These are phyloP conservation scores for Alca torda DNA, from an alignment of 2,797 vertebrate species.

Conservation along the genomic window DNA sequence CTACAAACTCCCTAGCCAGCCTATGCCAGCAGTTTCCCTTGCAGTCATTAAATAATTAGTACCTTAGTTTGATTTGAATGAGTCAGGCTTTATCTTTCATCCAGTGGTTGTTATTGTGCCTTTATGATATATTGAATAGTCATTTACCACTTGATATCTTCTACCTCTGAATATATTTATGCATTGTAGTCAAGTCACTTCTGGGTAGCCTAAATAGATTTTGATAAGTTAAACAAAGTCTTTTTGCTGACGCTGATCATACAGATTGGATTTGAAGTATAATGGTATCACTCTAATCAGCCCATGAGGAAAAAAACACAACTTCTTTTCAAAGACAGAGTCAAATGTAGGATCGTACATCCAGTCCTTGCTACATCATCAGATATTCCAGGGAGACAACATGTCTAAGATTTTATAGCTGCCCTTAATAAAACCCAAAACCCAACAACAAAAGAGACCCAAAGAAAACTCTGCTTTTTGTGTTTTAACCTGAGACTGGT, in stretches of 20 bases:
- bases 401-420: neutral
- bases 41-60: conserved; percentile 35
- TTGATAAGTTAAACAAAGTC: conserved; percentile 38
- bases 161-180: conserved; percentile 18
- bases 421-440: neutral
- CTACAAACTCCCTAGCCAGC: neutral
- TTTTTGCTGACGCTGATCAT: conserved; percentile 24
- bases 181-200: neutral
- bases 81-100: neutral
- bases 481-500: neutral
- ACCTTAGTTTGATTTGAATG: neutral
- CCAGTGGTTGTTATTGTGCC: neutral
- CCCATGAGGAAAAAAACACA: neutral
- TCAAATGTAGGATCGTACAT: neutral
- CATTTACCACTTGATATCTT: neutral
- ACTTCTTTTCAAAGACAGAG: neutral
- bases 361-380: neutral
- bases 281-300: conserved; percentile 15
- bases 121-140: neutral
- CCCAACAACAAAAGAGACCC: neutral
- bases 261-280: conserved; percentile 26
- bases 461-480: neutral
- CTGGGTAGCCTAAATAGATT: conserved; percentile 44
- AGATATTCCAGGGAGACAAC: neutral
- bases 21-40: neutral